Conservation (phyloP, 1,140 invertebrate genomes). For the Schlechtendalia chinensis region DNA sequence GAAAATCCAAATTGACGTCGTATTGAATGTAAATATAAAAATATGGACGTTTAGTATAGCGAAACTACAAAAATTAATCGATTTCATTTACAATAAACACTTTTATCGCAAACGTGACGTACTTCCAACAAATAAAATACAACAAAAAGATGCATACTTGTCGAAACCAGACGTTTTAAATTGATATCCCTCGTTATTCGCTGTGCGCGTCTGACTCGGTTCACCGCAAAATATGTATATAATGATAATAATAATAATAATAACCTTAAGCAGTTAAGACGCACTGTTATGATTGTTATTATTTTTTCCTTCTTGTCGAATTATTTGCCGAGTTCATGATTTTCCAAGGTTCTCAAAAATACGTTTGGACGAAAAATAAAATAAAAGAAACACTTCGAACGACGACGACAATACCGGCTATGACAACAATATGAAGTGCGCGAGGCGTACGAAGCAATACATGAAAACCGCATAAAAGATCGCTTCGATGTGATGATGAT, state of each 20-base stretch:
- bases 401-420: too few species aligned
- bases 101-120: too few species aligned
- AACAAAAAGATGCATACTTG: background rate
- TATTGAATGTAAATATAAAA: too few species aligned
- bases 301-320: background rate
- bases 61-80: too few species aligned
- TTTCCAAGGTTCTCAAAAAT: conserved; percentile 2
- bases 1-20: too few species aligned
- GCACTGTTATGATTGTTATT: background rate
- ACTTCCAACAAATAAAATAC: background rate
- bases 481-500: background rate
- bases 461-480: conserved; percentile 22
- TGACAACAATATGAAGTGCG: background rate
- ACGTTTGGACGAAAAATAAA: background rate
- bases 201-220: too few species aligned
- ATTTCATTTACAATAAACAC: too few species aligned
- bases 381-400: too few species aligned
- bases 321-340: background rate
- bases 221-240: background rate
- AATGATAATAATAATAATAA: background rate
- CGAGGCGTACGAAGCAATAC: background rate
- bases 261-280: background rate
- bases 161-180: background rate
- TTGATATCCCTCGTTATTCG: too few species aligned
- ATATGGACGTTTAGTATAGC: too few species aligned